Percentiles rank a stretch among this genome's conserved stretches.
These are phyloP conservation scores for Redunca redunca DNA, from an alignment of 2,113 vertebrate species.

Conservation along the genomic window DNA sequence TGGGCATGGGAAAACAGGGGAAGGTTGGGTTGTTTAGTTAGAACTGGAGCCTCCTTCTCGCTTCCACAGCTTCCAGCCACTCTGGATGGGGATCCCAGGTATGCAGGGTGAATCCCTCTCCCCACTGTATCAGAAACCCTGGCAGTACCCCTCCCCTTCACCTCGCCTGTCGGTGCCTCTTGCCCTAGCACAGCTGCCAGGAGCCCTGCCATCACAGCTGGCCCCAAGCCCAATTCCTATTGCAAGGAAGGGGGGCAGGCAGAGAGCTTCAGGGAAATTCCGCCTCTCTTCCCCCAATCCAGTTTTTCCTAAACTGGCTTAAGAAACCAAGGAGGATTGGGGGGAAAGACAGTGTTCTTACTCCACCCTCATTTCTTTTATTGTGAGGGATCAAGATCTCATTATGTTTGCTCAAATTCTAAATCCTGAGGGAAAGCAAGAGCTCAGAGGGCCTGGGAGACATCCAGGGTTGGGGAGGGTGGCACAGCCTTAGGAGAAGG, in stretches of 20 bases:
- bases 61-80: neutral
- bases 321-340: neutral
- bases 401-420: neutral
- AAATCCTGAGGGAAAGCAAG: neutral
- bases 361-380: neutral
- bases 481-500: neutral
- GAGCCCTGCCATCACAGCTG: conserved; percentile 40
- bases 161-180: neutral
- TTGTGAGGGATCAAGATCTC: neutral
- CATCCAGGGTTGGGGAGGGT: conserved; percentile 30
- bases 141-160: neutral
- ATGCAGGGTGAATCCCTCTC: neutral
- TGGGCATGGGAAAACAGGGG: neutral
- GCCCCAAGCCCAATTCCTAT: conserved; percentile 44
- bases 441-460: neutral
- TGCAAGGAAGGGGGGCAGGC: neutral
- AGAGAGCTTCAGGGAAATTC: neutral
- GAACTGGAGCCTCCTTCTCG: neutral
- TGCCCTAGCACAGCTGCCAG: neutral
- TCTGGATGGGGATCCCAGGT: neutral
- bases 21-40: neutral
- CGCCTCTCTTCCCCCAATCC: neutral
- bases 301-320: neutral
- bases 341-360: neutral
- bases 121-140: neutral